Evolutionary conservation across 2,113 vertebrate genomes (phyloP), one percentile per base, ranked within the genome.

Genomic region (Rhinopomastus cyanomelas): DNA sequence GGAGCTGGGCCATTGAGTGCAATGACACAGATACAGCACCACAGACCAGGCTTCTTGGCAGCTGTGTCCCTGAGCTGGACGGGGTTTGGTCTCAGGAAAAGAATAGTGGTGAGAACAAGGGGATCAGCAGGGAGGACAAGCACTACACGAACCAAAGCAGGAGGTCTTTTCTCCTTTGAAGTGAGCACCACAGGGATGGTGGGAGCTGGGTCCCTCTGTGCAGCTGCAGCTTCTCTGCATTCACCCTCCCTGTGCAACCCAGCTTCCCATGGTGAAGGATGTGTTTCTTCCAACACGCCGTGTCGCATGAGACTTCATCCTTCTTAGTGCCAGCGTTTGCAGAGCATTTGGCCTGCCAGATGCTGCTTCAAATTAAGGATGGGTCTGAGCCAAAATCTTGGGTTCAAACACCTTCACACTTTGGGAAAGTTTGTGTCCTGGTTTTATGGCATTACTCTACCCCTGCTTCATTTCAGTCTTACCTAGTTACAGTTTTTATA

Each of bases 381-480:
- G 66, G 65, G 68, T 67, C 61, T 48, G 90, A 95, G 94, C 95
- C 95, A 95, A 95, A 93, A 87, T 75, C 62, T 88, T 65, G 81
- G 86, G 74, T 95, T 96, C 87, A 93, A 91, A 89, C 74, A 92
- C 89, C 93, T 94, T 88, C 81, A 91, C 12, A 87, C 69, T 83
- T 83, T 93, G 91, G 81, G 88, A 90, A 94, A 92, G 91, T 91
- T 86, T 92, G 82, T 81, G 69, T 89, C 88, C 66, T 27, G 3
- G 0, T 84, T 89, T 92, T 92, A 94, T 53, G 81, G 87, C 55
- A 92, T 57, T 84, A 21, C 61, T 77, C 53, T 91, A 78, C 76
- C 79, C 86, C 89, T 94, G 91, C 88, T 94, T 95, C 88, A 67
- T 95, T 96, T 93, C 93, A 95, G 29, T 90, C 93, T 92, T 92